Evolutionary conservation across 2,113 vertebrate species (phyloP).

Genomic region (Tenebrosternarchus preto): DNA sequence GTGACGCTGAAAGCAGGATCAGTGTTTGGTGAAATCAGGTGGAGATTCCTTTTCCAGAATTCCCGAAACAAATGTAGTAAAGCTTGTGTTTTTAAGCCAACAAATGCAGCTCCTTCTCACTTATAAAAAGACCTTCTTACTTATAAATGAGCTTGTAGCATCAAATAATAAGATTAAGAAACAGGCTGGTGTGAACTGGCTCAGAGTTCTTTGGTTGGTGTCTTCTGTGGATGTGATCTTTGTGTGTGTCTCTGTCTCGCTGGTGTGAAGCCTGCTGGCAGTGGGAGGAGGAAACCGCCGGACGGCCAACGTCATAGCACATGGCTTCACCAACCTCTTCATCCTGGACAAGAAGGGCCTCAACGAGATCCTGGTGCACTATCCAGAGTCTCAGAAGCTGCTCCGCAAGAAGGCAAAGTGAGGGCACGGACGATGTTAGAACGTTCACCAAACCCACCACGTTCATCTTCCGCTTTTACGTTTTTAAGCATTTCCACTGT

Average conservation of each 20-base stretch:
- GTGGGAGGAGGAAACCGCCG: slow-evolving; percentile 90
- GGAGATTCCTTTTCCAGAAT: slow-evolving; percentile 13
- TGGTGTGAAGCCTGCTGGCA: slow-evolving; percentile 80
- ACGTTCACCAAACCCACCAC: background rate
- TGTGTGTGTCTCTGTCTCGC: slow-evolving; percentile 34
- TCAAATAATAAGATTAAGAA: background rate
- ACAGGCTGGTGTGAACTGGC: background rate
- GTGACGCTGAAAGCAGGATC: slow-evolving; percentile 90
- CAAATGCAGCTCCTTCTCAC: too few relatives aligned
- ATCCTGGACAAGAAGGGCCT: slow-evolving; percentile 97
- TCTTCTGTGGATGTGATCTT: background rate
- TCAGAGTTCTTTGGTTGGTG: background rate
- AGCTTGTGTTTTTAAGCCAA: too few relatives aligned
- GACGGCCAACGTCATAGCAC: slow-evolving; percentile 90
- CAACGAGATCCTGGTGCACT: slow-evolving; percentile 93
- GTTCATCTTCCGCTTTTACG: background rate
- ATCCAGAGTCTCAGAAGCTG: slow-evolving; percentile 94
- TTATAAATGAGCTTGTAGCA: too few relatives aligned
- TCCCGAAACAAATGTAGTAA: too few relatives aligned
- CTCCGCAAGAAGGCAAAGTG: slow-evolving; percentile 94
- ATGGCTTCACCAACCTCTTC: slow-evolving; percentile 95
- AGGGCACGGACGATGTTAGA: background rate
- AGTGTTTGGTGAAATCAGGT: slow-evolving; percentile 98
- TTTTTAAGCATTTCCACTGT: too few relatives aligned
- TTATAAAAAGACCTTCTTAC: too few relatives aligned